These are phyloP conservation scores for Phalloptychus januarius DNA, from an alignment of 2,797 vertebrate species.

Conservation along the genomic window DNA sequence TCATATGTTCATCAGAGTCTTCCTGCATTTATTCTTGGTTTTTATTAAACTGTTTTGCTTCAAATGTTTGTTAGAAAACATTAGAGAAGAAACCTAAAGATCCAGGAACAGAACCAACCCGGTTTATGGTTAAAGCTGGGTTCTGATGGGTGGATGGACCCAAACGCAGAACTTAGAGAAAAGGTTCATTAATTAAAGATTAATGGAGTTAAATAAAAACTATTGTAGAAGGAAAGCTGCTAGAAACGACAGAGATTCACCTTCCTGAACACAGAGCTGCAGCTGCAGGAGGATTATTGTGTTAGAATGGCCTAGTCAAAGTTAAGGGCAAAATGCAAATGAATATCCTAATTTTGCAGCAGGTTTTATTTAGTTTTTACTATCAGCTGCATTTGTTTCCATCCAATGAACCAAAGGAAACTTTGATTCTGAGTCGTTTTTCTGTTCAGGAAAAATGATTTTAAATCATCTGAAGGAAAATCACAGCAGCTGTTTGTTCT, in stretches of 20 bases:
- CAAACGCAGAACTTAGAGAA: background rate
- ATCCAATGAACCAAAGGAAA: background rate
- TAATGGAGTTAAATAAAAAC: background rate
- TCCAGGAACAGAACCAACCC: too few relatives aligned
- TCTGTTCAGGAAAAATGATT: background rate
- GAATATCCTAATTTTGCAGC: background rate
- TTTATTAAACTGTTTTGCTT: background rate
- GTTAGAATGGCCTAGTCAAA: background rate
- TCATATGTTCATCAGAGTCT: background rate
- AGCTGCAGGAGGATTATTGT: too few relatives aligned
- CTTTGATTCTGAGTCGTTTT: background rate
- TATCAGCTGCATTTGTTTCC: background rate
- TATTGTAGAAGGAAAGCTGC: background rate
- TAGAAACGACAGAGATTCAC: background rate
- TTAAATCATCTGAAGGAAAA: background rate
- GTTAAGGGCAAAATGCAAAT: background rate
- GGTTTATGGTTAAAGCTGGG: background rate
- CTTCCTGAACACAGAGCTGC: too few relatives aligned
- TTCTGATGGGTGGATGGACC: background rate
- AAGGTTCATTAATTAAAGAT: background rate
- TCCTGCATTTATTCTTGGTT: background rate
- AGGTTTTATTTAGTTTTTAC: background rate
- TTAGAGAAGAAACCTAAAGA: background rate
- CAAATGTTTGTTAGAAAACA: background rate
- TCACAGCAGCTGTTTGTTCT: background rate